Evolutionary conservation across 2,113 vertebrate species (phyloP).

Genomic region (Hiodon tergisus): DNA sequence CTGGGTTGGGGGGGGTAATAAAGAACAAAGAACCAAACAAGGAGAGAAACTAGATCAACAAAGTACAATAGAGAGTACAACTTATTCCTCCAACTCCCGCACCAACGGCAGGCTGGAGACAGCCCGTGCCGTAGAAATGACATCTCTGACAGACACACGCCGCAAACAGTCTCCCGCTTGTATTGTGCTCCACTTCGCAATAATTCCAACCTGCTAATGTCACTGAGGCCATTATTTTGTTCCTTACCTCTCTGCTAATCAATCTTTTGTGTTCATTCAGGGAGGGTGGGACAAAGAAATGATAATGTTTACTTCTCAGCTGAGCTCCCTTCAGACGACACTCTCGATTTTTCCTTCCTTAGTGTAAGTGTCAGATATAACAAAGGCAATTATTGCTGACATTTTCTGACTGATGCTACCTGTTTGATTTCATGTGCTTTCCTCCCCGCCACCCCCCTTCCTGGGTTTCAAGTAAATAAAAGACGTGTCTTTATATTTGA

Average conservation of each 20-base stretch:
- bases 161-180: slow-evolving; percentile 22
- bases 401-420: slow-evolving; percentile 61
- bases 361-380: slow-evolving; percentile 27
- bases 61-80: background rate
- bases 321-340: slow-evolving; percentile 28
- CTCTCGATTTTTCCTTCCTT: slow-evolving; percentile 22
- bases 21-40: background rate
- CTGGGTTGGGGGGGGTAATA: background rate
- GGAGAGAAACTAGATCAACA: background rate
- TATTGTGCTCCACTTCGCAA: slow-evolving; percentile 35
- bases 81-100: background rate
- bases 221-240: slow-evolving; percentile 42
- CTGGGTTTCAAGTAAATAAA: slow-evolving; percentile 45
- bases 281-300: slow-evolving; percentile 2
- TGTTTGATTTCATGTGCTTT: slow-evolving; percentile 56
- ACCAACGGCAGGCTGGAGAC: background rate
- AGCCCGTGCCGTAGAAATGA: background rate
- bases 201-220: slow-evolving; percentile 40
- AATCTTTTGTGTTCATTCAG: slow-evolving; percentile 55
- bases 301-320: slow-evolving; percentile 30
- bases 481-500: slow-evolving; percentile 60
- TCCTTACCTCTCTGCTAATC: slow-evolving; percentile 47
- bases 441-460: background rate
- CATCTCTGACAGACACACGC: slow-evolving; percentile 11
- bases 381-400: slow-evolving; percentile 51